Conservation (phyloP, 2,888 invertebrate genomes). For the Pammene fasciana region DNA sequence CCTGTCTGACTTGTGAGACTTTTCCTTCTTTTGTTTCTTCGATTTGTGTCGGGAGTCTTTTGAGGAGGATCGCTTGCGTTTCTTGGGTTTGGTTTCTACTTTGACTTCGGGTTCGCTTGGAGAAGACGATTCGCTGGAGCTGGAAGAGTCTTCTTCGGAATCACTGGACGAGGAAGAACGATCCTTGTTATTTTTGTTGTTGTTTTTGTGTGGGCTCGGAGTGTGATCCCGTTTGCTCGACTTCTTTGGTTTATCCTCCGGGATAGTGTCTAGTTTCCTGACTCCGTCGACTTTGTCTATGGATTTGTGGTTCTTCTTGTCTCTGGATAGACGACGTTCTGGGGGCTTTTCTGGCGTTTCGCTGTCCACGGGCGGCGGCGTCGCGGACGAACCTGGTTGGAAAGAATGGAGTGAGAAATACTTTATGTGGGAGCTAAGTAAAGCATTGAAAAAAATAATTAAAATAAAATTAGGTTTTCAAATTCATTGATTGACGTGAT, state of each 20-base stretch:
- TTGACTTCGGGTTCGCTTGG: slow-evolving; percentile 59
- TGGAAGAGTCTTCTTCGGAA: slow-evolving; percentile 68
- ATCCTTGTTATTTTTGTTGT: slow-evolving; percentile 64
- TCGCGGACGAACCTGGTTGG: slow-evolving; percentile 66
- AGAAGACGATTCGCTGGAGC: slow-evolving; percentile 60
- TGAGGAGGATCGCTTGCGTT: slow-evolving; percentile 71
- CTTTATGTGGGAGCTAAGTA: not conserved
- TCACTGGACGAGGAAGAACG: slow-evolving; percentile 72
- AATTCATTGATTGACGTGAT: too few species aligned
- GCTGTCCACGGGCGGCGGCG: slow-evolving; percentile 67
- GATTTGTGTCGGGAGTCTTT: slow-evolving; percentile 64
- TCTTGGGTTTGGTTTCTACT: slow-evolving; percentile 60
- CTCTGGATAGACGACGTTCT: slow-evolving; percentile 65
- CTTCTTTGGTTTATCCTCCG: slow-evolving; percentile 67
- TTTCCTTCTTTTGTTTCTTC: slow-evolving; percentile 63
- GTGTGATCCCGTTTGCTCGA: slow-evolving; percentile 62
- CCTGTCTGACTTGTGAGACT: slow-evolving; percentile 51
- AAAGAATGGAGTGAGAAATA: not conserved
- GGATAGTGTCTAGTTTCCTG: slow-evolving; percentile 64
- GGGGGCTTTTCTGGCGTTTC: slow-evolving; percentile 70
- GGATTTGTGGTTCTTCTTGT: slow-evolving; percentile 66
- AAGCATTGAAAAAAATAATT: too few species aligned
- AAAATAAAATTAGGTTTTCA: too few species aligned
- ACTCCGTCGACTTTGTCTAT: slow-evolving; percentile 63
- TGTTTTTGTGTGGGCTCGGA: slow-evolving; percentile 61